These are phyloP conservation scores for Julus scanicus DNA, from an alignment of 2,888 invertebrate species.

Conservation along the genomic window DNA sequence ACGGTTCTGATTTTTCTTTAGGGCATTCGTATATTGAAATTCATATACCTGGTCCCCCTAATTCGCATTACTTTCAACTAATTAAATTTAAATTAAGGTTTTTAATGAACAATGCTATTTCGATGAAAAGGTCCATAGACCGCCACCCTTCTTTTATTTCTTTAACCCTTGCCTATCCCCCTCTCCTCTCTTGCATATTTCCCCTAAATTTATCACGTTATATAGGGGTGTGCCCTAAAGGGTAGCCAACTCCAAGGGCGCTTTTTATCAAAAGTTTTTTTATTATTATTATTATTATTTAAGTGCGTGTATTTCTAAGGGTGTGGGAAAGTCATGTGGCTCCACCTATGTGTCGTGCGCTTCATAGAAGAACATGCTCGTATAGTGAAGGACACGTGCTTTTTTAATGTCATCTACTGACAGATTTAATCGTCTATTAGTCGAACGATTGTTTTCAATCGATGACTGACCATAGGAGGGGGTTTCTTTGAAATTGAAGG, in stretches of 20 bases:
- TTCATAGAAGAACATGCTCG: no score
- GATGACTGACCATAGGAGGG: background rate
- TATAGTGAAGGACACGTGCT: no score
- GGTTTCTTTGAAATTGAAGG: no score
- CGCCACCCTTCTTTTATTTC: background rate
- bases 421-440: no score
- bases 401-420: no score
- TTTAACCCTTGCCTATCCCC: slow-evolving; percentile 3
- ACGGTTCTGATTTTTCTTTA: background rate
- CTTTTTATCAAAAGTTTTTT: background rate
- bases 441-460: background rate
- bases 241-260: background rate
- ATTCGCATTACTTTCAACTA: slow-evolving; percentile 21
- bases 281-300: background rate
- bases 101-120: background rate
- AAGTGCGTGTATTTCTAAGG: no score
- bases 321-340: background rate
- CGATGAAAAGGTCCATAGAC: background rate
- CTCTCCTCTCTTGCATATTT: background rate
- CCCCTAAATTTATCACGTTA: background rate
- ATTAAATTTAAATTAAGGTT: slow-evolving; percentile 37
- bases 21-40: background rate
- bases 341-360: background rate
- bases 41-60: background rate
- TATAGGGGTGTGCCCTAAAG: background rate